Evolutionary conservation across 2,888 invertebrate genomes (phyloP).

Genomic region (Drosophila leonis): DNA sequence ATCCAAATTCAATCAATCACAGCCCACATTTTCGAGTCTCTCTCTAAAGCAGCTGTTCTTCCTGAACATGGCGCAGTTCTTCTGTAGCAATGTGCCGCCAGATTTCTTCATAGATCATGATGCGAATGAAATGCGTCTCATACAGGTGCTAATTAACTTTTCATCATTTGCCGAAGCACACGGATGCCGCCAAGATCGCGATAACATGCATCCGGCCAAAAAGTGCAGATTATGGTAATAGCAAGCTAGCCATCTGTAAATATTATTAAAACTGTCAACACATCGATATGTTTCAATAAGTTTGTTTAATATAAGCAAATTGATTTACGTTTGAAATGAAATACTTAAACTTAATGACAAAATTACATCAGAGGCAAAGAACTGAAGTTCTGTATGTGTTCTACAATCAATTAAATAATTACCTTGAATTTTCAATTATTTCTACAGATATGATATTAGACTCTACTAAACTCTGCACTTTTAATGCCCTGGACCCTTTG

Average conservation of each 20-base stretch:
- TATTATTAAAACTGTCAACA: neutral
- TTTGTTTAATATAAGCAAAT: neutral
- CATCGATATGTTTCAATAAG: neutral
- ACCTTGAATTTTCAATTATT: neutral
- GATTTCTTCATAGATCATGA: conserved; percentile 69
- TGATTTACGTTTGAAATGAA: neutral
- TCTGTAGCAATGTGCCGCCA: conserved; percentile 64
- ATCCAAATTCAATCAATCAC: conserved; percentile 16
- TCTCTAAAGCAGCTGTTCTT: conserved; percentile 69
- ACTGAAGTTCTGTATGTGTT: neutral
- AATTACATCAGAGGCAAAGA: too few species aligned
- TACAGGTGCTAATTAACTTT: conserved; percentile 68
- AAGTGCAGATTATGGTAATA: conserved; percentile 69
- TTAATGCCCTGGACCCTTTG: too few species aligned
- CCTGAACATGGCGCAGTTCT: conserved; percentile 80
- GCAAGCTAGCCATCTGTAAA: too few species aligned
- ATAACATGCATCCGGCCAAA: conserved; percentile 66
- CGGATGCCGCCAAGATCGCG: conserved; percentile 50
- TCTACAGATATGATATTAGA: neutral
- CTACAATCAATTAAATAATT: neutral
- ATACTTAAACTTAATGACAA: too few species aligned
- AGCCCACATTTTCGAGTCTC: conserved; percentile 42
- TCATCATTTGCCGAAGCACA: conserved; percentile 66
- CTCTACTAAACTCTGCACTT: conserved; percentile 80
- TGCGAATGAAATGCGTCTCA: conserved; percentile 71